Evolutionary conservation across 1,140 invertebrate genomes (phyloP), one percentile per base, ranked within the genome.

Genomic region (Drosophila lowei): DNA sequence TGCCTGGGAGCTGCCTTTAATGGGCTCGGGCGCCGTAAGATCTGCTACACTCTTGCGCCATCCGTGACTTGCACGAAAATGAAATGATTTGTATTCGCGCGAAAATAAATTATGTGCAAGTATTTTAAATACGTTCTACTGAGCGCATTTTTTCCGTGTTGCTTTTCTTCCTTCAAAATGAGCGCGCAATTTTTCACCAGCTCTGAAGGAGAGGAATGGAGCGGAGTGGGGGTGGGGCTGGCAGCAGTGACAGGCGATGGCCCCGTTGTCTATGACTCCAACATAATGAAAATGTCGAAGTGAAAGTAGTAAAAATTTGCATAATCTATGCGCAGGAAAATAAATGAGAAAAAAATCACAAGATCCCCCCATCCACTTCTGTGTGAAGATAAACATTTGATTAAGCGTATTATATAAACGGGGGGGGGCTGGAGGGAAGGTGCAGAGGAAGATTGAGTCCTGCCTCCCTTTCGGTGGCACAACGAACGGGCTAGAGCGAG

Each of bases 41-140:
- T 85, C 85, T 80, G 80, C 80, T 85, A 79, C 76, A 79, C 46
- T 77, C 70, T 84, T 49, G 42, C 79, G 43, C 50, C 68, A 48
- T 72, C 81, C 81, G 81, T 86, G 81, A 88, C 81, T 81, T 68
- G 81, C 81, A 86, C 62, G 71, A 86, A 85, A 86, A 86, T 86
- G 83, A 86, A 86, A 86, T 86, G 81, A 86, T 86, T 86, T 86
- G 81, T 86, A 86, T 86, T 78, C 83, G 78, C 74, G 83, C 56
- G 78, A 86, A 86, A 88, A 88, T 88, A 88, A 86, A 86, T 86
- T 86, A 86, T 86, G 83, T 86, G 81, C 77, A 86, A 86, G 83
- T 88, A 86, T 86, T 86, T 88, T 88, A 86, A 86, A 86, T 86
- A 86, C 83, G 78, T 73, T 68, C 76, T 2, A 52, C 63, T 74